Evolutionary conservation across 2,797 vertebrate species (phyloP), one percentile per base, ranked within the genome.

Genomic region (Dromococcyx pavoninus): DNA sequence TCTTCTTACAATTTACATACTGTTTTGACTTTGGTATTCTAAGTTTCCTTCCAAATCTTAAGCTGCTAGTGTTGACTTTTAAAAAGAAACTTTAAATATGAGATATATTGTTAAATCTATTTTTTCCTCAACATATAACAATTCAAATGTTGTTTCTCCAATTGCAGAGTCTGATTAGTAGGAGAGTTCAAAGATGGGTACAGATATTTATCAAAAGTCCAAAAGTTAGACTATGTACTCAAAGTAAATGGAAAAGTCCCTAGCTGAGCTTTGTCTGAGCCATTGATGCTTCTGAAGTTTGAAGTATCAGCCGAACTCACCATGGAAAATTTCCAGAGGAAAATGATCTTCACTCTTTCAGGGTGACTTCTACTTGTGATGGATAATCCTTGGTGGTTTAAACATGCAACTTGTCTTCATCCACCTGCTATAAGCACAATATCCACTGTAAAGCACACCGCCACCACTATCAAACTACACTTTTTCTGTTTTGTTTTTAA

Each of bases 291-390:
- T 78, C n/a, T 46, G 46, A 48, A 54, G 17, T 3, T 73, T 82
- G 21, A 78, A 46, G 8, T 22, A 30, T 61, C 39, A 22, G n/a
- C 37, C 2, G 2, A 85, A 74, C 5, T 7, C 17, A 27, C 4
- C 9, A 2, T 2, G 56, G 22, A 5, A 35, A 35, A 61, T 35
- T 11, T 37, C 37, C 25, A 72, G 88, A 70, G 10, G 25, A 87
- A 76, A 87, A 67, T 48, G 3, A 1, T 82, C 18, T 66, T 44
- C 30, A 27, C 11, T 32, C 22, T 62, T 91, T 56, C 48, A 61
- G 28, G 4, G 33, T 39, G 16, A 48, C 0, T 85, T 16, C 35
- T 28, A 0, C 4, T 75, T 57, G 22, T 41, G 53, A 65, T 27
- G 11, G 56, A 65, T 81, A 69, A 19, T 41, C 24, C 24, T 23